phyloP scores from a whole-genome alignment of 2,888 invertebrate genomes.

The Hipparchia sbordonii region DNA sequence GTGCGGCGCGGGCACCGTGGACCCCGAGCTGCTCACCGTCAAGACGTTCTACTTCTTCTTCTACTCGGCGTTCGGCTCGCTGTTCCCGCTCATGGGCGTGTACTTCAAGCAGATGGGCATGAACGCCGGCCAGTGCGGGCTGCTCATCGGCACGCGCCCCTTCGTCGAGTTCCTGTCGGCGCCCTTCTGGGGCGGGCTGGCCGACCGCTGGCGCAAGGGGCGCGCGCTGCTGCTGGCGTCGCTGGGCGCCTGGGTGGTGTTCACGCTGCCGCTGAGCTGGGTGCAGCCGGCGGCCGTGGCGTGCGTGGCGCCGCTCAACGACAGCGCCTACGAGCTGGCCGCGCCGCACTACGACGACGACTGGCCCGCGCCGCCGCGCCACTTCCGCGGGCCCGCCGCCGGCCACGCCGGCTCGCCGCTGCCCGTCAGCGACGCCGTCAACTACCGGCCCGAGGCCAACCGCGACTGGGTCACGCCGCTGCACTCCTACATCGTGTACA shows the following conservation, averaged over 20 bases:
- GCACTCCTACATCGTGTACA: conserved; percentile 96
- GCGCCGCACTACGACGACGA: conserved; percentile 79
- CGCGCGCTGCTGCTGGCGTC: conserved; percentile 94
- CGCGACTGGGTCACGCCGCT: conserved; percentile 93
- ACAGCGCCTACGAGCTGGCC: conserved; percentile 84
- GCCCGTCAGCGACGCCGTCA: conserved; percentile 88
- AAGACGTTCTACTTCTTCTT: conserved; percentile 99
- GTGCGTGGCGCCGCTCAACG: conserved; percentile 86
- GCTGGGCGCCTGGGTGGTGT: conserved; percentile 97
- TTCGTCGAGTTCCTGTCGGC: conserved; percentile 98
- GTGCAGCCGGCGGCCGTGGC: conserved; percentile 96
- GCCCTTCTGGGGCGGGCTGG: conserved; percentile 98
- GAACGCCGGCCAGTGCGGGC: conserved; percentile 97
- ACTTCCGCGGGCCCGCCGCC: conserved; percentile 58
- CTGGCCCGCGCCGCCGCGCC: conserved; percentile 48
- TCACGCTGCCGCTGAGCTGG: conserved; percentile 97
- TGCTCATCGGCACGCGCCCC: conserved; percentile 97
- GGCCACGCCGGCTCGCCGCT: conserved; percentile 85
- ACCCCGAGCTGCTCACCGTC: conserved; percentile 95
- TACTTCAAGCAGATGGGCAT: conserved; percentile 99
- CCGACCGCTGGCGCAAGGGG: conserved; percentile 94
- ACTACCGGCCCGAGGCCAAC: conserved; percentile 88
- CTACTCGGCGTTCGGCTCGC: conserved; percentile 98
- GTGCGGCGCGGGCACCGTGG: conserved; percentile 90
- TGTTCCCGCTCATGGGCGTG: conserved; percentile 99